Evolutionary conservation across 2,797 vertebrate genomes (phyloP).

Genomic region (Nyctalus aviator): DNA sequence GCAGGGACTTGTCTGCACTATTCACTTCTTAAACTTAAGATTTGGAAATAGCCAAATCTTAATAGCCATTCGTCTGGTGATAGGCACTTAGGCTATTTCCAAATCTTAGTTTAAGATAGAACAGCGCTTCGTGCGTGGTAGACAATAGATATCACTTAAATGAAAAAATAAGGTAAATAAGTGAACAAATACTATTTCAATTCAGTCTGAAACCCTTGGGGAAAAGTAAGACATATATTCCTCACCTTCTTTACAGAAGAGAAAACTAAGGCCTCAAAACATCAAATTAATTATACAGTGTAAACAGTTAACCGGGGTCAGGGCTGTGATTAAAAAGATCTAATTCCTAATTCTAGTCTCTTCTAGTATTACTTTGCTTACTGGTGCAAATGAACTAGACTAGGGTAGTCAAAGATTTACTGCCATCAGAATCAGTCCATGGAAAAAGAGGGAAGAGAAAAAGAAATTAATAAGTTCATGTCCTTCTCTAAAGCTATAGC

Average conservation of each 20-base stretch:
- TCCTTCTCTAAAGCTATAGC: neutral
- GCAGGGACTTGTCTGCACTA: neutral
- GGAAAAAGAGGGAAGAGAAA: neutral
- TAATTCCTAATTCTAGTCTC: neutral
- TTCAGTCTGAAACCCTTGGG: neutral
- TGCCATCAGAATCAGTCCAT: neutral
- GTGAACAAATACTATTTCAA: neutral
- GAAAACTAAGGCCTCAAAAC: conserved; percentile 3
- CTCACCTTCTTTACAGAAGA: neutral
- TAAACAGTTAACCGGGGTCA: neutral
- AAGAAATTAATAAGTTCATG: neutral
- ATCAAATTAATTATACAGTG: neutral
- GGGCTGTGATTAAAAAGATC: neutral
- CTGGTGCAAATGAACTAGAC: neutral
- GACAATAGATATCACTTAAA: neutral
- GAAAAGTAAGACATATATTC: neutral
- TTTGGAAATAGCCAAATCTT: too few relatives aligned
- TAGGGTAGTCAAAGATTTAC: neutral
- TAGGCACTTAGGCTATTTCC: too few relatives aligned
- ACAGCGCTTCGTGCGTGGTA: neutral
- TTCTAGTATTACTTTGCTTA: neutral
- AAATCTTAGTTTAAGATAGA: too few relatives aligned
- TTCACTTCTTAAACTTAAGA: too few relatives aligned
- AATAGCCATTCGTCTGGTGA: too few relatives aligned
- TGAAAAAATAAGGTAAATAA: neutral